Evolutionary conservation across 1,140 invertebrate genomes (phyloP), one percentile per base, ranked within the genome.

Genomic region (roundworm (Caenorhabditis elegans)): DNA sequence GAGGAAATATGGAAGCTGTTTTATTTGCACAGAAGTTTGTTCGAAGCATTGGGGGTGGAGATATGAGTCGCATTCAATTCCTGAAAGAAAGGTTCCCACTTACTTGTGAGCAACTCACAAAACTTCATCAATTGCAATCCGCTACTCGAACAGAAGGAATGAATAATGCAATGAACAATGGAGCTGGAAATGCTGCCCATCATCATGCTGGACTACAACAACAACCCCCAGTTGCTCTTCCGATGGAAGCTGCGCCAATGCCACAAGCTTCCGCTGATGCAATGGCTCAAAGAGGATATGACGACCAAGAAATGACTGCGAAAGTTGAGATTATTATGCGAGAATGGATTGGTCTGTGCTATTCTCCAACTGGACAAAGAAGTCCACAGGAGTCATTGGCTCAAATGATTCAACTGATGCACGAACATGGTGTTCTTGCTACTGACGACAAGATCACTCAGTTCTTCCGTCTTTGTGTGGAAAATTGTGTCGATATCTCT

Each of bases 361-460:
- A 96, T 87, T 93, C 93, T 26, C 93, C 94, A 1, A 92, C 92
- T 17, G 93, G 94, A 17, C 93, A 93, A 0, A 92, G 94, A 49
- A 96, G 98, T 90, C 94, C 95, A 5, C 94, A 93, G 1, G 96
- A 97, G 88, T 95, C 96, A n/a, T 98, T 98, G 89, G 93, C 94
- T 43, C 91, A 94, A 70, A 97, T 98, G 91, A 95, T 98, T 0
- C 94, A 96, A 87, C 92, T 93, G 90, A 96, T 99, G 95, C 97
- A 97, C 87, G 92, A 95, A 80, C 95, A 97, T 85, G 97, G 97
- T 3, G 96, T 99, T 60, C 91, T 98, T 15, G 98, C 98, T 90
- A 97, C 95, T 0, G 98, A 99, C 87, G 97, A 99, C 89, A 92
- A 97, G 81, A 97, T 99, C 76, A 96, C 96, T 0, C 91, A 96